Percentiles rank a stretch among this genome's conserved stretches.
These are phyloP conservation scores for Maniola hyperantus DNA, from an alignment of 2,888 invertebrate species.

Conservation along the genomic window DNA sequence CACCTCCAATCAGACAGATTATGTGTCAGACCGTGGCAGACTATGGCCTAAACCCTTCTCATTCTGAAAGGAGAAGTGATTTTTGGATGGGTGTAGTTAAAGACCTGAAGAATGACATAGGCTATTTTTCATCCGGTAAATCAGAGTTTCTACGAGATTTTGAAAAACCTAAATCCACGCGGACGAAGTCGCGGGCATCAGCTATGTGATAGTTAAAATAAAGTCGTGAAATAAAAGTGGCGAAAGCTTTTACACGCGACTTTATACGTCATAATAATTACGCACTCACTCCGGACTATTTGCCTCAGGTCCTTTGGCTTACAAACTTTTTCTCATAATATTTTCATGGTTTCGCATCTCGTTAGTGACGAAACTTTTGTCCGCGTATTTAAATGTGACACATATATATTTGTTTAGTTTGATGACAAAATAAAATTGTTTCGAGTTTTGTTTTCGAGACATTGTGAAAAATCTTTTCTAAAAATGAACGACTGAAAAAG, in stretches of 20 bases:
- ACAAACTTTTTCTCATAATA: constrained; percentile 42
- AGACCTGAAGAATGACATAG: no score
- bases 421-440: background rate
- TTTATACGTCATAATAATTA: constrained; percentile 25
- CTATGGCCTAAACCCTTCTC: no score
- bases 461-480: background rate
- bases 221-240: constrained; percentile 9
- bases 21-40: no score
- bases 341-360: constrained; percentile 27
- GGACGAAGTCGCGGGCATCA: no score
- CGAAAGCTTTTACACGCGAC: constrained; percentile 15
- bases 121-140: no score
- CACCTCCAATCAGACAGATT: no score
- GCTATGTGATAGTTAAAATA: constrained; percentile 6
- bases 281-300: constrained; percentile 26
- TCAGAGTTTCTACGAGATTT: background rate
- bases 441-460: background rate
- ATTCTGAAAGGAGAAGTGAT: no score
- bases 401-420: constrained; percentile 11
- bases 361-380: constrained; percentile 18
- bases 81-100: no score
- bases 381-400: constrained; percentile 11
- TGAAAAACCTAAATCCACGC: background rate
- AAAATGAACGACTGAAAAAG: background rate
- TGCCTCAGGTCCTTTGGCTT: constrained; percentile 36